Conservation (phyloP, 1,140 invertebrate genomes). For the Bathynomus jamesi region DNA sequence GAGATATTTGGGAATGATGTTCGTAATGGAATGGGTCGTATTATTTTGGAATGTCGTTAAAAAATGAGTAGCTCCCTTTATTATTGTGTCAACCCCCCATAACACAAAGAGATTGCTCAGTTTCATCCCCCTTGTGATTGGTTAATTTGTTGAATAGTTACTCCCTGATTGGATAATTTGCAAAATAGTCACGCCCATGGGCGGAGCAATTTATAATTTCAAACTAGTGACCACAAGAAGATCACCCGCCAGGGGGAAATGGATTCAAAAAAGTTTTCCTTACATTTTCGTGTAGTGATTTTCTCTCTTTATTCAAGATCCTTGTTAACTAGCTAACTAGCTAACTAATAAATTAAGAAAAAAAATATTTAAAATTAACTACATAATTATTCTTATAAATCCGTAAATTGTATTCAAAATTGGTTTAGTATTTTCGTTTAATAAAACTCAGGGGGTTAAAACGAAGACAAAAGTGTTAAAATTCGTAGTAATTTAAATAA, state of each 20-base stretch:
- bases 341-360: background rate
- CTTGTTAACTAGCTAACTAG: background rate
- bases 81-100: background rate
- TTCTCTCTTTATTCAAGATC: background rate
- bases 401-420: too few relatives aligned
- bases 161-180: background rate
- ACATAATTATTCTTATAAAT: too few relatives aligned
- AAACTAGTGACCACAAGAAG: background rate
- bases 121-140: background rate
- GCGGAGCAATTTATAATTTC: background rate
- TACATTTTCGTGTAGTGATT: background rate
- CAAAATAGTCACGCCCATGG: background rate
- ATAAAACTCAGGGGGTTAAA: too few relatives aligned
- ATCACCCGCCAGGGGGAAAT: background rate
- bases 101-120: background rate
- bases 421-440: too few relatives aligned
- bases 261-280: background rate
- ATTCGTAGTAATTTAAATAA: too few relatives aligned
- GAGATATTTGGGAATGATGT: too few relatives aligned
- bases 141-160: background rate
- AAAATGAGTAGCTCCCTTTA: conserved; percentile 1
- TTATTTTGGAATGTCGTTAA: background rate
- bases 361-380: too few relatives aligned
- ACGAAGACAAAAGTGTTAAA: too few relatives aligned
- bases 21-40: too few relatives aligned